Evolutionary conservation across 2,888 invertebrate species (phyloP).

Genomic region (Rotaria magnacalcarata): DNA sequence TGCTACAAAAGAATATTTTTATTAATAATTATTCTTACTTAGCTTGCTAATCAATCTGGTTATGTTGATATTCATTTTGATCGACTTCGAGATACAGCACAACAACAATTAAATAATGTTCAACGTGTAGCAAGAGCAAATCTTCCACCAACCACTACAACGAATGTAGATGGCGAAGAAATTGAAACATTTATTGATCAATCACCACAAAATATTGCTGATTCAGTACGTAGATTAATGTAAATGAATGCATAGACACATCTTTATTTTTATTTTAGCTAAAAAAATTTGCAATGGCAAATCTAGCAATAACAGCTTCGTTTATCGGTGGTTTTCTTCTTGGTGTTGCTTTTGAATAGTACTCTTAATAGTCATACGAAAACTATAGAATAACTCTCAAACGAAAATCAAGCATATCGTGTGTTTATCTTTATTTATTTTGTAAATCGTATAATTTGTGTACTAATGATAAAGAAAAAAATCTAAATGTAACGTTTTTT

Average conservation of each 20-base stretch:
- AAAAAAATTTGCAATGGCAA: background rate
- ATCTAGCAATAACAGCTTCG: background rate
- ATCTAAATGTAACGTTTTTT: background rate
- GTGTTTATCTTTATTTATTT: background rate
- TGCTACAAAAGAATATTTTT: too few species aligned
- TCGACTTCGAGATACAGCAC: slow-evolving; percentile 8
- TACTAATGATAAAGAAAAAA: background rate
- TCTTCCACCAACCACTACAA: background rate
- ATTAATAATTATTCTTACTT: background rate
- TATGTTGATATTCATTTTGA: slow-evolving; percentile 32
- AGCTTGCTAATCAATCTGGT: slow-evolving; percentile 33
- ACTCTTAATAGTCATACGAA: background rate
- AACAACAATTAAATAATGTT: background rate
- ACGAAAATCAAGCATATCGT: background rate
- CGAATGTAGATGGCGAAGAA: background rate
- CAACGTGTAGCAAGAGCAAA: background rate
- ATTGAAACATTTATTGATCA: slow-evolving; percentile 23
- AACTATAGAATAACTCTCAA: background rate
- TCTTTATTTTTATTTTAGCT: background rate
- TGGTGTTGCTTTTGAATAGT: slow-evolving; percentile 23
- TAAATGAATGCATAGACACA: background rate
- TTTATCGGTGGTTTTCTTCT: slow-evolving; percentile 34
- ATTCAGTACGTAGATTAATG: background rate
- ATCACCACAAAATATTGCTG: background rate
- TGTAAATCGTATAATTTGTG: background rate